Base-by-base conservation (phyloP, 2,888 invertebrate species). In the Lithophane socia region DNA sequence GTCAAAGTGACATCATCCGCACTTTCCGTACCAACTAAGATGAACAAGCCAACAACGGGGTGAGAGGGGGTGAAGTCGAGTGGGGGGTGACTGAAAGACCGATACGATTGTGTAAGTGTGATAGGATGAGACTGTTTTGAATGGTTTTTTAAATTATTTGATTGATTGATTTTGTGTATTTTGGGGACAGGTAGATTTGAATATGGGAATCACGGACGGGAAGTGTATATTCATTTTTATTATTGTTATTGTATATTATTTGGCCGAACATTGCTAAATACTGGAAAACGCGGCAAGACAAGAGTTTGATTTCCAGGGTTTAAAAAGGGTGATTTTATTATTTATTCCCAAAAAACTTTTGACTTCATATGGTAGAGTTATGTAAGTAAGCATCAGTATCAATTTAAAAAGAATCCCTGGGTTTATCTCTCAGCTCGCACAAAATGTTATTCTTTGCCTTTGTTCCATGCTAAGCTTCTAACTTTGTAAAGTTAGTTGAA, bases 1-100 rank as follows among this genome's bases (percentile, higher is more conserved):
- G 44, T 71, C 58, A 52, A 85, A 84, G 82, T 82, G 85, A 85
- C 85, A 75, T 67, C 82, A 60, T 85, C 85, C 82, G 82, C 49
- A 75, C 70, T 54, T 71, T 61, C 24, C 54, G 47, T 21, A 37
- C 44, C 54, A 44, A 61, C 71, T 65, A 44, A 69, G 73, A 82
- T 69, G 84, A 84, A 84, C 44, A 79, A 79, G 47, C 42, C 21
- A 21, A 52, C 10, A 21, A 42, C 29, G 24, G 64, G 49, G 29
- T 1, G 21, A 9, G 5, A 3, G 24, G 61, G 29, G 66, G 61
- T 13, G 56, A 12, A 24, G 10, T 4, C 0, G 61, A 24, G 21
- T 0, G 42, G 49, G 42, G 58, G 52, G 47, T 21, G 56, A 73
- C 47, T 56, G 74, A 29, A 60, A 66, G 24, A 67, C 56, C 47